Percentiles rank a stretch among this genome's conserved stretches.
Evolutionary conservation across 2,113 vertebrate genomes (phyloP).

Genomic region (Tetrax tetrax): DNA sequence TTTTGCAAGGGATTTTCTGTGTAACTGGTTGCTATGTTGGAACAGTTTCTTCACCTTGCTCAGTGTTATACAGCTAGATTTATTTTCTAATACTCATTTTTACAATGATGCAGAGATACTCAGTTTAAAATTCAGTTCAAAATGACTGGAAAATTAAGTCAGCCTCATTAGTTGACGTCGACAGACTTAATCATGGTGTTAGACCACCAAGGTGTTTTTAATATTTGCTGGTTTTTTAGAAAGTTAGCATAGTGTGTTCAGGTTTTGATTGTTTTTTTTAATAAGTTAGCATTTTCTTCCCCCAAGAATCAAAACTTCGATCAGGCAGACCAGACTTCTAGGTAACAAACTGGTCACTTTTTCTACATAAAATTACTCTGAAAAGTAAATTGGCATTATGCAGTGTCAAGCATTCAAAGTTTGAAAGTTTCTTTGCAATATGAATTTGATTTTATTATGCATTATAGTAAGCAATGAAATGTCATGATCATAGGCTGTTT

Average conservation of each 20-base stretch:
- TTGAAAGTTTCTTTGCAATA: neutral
- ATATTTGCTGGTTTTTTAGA: neutral
- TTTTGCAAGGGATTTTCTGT: neutral
- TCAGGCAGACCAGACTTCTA: neutral
- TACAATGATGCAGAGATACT: neutral
- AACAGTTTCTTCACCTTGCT: neutral
- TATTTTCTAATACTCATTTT: neutral
- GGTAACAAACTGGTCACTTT: neutral
- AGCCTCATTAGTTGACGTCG: rapidly evolving
- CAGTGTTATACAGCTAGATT: neutral
- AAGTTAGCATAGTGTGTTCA: neutral
- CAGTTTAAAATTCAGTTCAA: neutral
- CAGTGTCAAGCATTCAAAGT: neutral
- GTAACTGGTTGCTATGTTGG: neutral
- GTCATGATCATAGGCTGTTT: neutral
- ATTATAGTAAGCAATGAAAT: neutral
- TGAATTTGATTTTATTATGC: neutral
- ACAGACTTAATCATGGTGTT: neutral
- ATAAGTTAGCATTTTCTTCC: neutral
- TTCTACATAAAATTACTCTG: neutral
- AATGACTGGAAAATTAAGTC: neutral
- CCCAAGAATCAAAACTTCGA: neutral
- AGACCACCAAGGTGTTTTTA: neutral
- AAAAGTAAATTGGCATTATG: neutral
- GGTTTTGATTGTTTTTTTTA: neutral